Evolutionary conservation across 2,113 vertebrate species (phyloP), one percentile per base, ranked within the genome.

Genomic region (Dermatemys mawii): DNA sequence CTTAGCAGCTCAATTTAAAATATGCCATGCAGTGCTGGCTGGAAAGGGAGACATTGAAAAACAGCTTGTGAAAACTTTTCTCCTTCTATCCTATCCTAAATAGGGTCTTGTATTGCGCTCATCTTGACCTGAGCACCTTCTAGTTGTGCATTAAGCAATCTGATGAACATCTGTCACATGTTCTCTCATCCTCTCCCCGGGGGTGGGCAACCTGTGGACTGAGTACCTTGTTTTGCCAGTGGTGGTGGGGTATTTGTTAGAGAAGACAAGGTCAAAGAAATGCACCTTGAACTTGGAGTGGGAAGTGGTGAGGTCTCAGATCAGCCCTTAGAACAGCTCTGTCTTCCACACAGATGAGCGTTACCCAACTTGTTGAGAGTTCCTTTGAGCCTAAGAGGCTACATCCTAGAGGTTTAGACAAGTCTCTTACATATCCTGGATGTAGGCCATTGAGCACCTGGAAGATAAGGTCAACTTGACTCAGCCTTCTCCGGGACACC

Each of bases 1-100:
- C 32, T 88, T 44, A 50, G 55, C 27, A 21, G 16, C 93, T 67
- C 4, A 5, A 38, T 73, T 83, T 73, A 81, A 78, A 83, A 14
- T 21, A 63, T 6, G 35, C 5, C 5, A 41, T 6, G 8, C 0
- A 0, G 3, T 41, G 41, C 22, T 21, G 51, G 6, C 38, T 88
- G 60, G 26, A 48, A 35, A 44, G 38, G 44, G 46, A 92, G 79
- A 60, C 5, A 1, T 3, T 38, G 29, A 0, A 5, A 46, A 4
- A 17, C 1, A 12, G 0, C 44, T n/a, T 11, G 13, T 53, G 80
- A 50, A 73, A 78, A 78, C 0, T 1, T 7, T 21, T 63, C 48
- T 55, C 38, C 53, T 70, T 38, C n/a, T 70, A 11, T n/a, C 63
- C 63, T 38, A 1, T n/a, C 10, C 35, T 67, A 67, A 7, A 17